Evolutionary conservation across 2,113 vertebrate genomes (phyloP), one percentile per base, ranked within the genome.

Genomic region (Prunella fulvescens): DNA sequence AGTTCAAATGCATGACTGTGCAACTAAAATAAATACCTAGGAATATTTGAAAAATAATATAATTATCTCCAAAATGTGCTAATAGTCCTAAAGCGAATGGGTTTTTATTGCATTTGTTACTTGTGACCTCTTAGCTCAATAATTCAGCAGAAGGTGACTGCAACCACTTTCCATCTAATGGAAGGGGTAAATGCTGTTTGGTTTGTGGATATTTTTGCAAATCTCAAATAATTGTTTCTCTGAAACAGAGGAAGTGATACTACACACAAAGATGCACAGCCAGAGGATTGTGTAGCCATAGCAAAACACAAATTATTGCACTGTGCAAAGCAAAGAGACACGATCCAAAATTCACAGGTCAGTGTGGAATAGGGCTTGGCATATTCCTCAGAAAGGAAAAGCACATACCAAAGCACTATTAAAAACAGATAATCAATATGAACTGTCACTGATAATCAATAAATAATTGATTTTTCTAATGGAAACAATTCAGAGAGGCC

Each of bases 51-150:
- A 84, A 96, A 95, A 93, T 95, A 92, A 72, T 72, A 40, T 74
- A 66, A 96, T 97, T 94, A 95, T 72, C 95, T 95, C 25, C 70
- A 80, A 95, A 96, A 81, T 17, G 37, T 62, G 67, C 81, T 92
- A 85, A 96, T 81, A 95, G 64, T 19, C 44, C 35, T 20, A 65
- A 81, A 66, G 74, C 58, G 91, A 91, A 87, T 54, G 86, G 40
- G 54, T 40, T 95, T 96, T 95, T 81, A 81, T 89, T 47, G 16
- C 56, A 57, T 56, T 78, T 65, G 73, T 76, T 91, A 20, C 48
- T 67, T 64, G 37, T 92, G 96, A 96, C 96, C 96, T 69, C 64
- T 18, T 6, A 54, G 53, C 61, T 87, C 77, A 66, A 29, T 77
- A 58, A 81, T 74, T 92, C 90, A 72, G 14, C 45, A 91, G 64